Base-by-base conservation (phyloP, 1,140 invertebrate species). In the Pachypsylla venusta region DNA sequence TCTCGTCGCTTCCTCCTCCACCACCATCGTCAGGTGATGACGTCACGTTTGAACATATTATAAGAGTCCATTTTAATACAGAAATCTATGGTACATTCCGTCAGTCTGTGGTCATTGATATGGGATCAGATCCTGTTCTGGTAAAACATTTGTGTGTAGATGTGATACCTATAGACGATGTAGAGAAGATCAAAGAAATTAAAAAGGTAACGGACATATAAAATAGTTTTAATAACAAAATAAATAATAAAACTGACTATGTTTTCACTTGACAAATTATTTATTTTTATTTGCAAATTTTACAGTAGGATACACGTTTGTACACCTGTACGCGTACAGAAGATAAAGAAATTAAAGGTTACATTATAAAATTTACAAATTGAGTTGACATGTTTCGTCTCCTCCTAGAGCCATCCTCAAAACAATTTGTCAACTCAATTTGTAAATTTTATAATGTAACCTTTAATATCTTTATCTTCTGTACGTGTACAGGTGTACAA, bases 81-180 rank as follows among this genome's bases (percentile, higher is more conserved):
- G 77, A 81, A 56, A 81, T 84, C 58, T 89, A 84, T 69, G 87
- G 87, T 24, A 89, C 85, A 2, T 91, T 89, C 66, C 75, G 83
- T 1, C 87, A 92, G 69, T 79, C 83, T 1, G 71, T 91, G 3
- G 78, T 88, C 0, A 87, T 91, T 70, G 85, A 87, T 69, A 85
- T 89, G 70, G 83, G 83, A 1, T 70, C 69, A 35, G 80, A 84
- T 55, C 84, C 86, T 0, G 77, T 85, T 27, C 66, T 89, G 1
- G 76, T 83, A 7, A 77, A 81, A 64, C 81, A 85, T 66, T 67
- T 91, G 13, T 86, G 84, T 67, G 81, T 88, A 4, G 87, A 91
- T 66, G 84, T 87, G 7, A 73, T 85, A 12, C 82, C 84, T 1
- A 74, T 79, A 0, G 75, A 78, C 10, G 84, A 89, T 67, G 72